Base-by-base conservation (phyloP, 2,888 invertebrate species). In the Eustalomyia histrio region DNA sequence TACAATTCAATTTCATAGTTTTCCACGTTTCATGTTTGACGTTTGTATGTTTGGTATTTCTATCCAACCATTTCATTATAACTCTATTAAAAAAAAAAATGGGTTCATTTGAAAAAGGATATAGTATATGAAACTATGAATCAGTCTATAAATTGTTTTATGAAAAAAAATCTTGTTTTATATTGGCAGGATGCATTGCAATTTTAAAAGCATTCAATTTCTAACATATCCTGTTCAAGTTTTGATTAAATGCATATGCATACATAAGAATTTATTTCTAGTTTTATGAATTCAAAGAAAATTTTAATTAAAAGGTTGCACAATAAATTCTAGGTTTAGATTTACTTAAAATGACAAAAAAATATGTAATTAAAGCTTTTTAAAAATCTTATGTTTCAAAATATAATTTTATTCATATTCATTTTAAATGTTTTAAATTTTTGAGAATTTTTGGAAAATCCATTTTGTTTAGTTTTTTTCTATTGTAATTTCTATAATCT, bases 1-100 rank as follows among this genome's bases (percentile, higher is more conserved):
- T 33, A 18, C 53, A 67, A 74, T 53, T 67, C n/a, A 67, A 67
- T 74, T 71, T 60, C 6, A 47, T n/a, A 47, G 14, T 47, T 47
- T 14, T 47, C 10, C 6, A 47, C 43, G 39, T 39, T 39, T 39
- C 14, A 10, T 39, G 39, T 39, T 39, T 39, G 14, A 29, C 29
- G 39, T 39, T 39, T 39, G 10, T 10, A 10, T 39, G 39, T 39
- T 67, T 74, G 3, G 4, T 29, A n/a, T 29, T 52, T 58, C 29
- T 58, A 58, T 74, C 18, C 64, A 21, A 35, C 16, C 57, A 50
- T 39, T 65, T 35, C 65, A 43, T 58, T 29, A 74, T 65, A 58
- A 74, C 50, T 74, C 58, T 43, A 60, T 60, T 53, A 47, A 33
- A 4, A 2, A 35, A 50, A 0, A 10, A n/a, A 21, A 21, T 29